Conservation (phyloP, 2,113 vertebrate species). For the Cacatua alba region DNA sequence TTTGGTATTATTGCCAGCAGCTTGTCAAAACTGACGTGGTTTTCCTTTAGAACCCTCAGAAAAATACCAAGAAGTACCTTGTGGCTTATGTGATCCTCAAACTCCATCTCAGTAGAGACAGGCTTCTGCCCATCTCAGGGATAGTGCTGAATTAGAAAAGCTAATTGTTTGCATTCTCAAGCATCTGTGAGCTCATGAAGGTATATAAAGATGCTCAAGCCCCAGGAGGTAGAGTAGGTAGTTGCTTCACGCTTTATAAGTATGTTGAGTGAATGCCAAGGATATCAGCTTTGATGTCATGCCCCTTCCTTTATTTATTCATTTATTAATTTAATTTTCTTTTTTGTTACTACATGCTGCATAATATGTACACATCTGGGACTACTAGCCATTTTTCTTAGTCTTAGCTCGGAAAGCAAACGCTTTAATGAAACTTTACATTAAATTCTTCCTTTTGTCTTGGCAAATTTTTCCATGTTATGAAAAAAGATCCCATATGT, state of each 20-base stretch:
- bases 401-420: not conserved
- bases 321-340: not conserved
- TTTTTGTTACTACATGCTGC: not conserved
- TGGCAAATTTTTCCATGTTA: not conserved
- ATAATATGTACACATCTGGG: not conserved
- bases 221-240: not conserved
- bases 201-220: not conserved
- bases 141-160: not conserved
- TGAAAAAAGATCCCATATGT: not conserved
- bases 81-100: not conserved
- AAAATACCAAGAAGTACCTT: conserved; percentile 1
- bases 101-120: not conserved
- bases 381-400: not conserved
- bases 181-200: not conserved
- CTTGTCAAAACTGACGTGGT: conserved; percentile 32
- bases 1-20: conserved; percentile 42
- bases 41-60: conserved; percentile 33
- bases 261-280: not conserved
- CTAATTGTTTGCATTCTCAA: not conserved
- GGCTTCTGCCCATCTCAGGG: not conserved
- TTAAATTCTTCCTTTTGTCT: not conserved
- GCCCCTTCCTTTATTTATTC: not conserved
- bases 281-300: not conserved
- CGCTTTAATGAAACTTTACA: not conserved
- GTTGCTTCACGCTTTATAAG: not conserved